Conservation (phyloP, 2,888 invertebrate species). For the Muscina levida region DNA sequence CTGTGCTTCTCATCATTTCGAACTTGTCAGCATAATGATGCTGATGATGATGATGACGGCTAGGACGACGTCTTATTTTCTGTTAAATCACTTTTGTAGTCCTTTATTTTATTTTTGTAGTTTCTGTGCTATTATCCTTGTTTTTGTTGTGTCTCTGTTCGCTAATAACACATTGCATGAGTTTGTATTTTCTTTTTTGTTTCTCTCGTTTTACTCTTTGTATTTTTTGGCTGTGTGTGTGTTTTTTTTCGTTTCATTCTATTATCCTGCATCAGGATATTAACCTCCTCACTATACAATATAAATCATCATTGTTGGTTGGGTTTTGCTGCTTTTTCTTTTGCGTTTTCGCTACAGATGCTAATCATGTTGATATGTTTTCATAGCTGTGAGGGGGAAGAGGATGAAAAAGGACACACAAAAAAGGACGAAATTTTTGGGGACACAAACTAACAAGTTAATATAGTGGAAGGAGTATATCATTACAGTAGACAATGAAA, state of each 20-base stretch:
- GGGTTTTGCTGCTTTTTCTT: constrained; percentile 25
- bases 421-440: neutral
- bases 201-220: neutral
- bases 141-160: constrained; percentile 6
- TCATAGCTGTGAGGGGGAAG: neutral
- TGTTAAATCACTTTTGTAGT: constrained; percentile 23
- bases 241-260: constrained; percentile 1
- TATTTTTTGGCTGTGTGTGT: neutral
- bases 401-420: neutral
- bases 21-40: constrained; percentile 11
- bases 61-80: constrained; percentile 5
- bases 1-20: constrained; percentile 29
- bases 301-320: constrained; percentile 27
- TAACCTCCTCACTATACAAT: constrained; percentile 57
- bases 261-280: constrained; percentile 54
- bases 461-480: too few species aligned
- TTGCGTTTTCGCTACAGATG: constrained; percentile 6
- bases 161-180: constrained; percentile 27
- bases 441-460: neutral
- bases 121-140: constrained; percentile 5
- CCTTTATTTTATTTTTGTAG: neutral
- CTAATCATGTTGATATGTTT: constrained; percentile 41
- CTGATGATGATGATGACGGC: too few species aligned
- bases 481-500: too few species aligned
- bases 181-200: constrained; percentile 24